phyloP scores from a whole-genome alignment of 1,140 invertebrate species.

The Globodera ellingtonae region DNA sequence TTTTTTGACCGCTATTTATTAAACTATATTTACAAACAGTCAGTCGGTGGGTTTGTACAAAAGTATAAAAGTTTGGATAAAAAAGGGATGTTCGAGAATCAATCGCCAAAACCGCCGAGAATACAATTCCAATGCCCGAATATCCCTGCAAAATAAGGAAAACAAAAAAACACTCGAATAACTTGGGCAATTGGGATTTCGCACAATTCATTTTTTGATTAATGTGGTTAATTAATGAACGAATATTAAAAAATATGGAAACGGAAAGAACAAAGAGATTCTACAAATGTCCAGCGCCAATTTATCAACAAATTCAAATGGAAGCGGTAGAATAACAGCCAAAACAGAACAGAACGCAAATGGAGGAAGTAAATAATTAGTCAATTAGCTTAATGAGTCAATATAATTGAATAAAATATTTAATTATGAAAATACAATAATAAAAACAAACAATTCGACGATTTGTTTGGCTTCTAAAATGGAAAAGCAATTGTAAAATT shows the following conservation, averaged over 20 bases:
- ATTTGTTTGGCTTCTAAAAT: neutral
- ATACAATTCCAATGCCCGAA: neutral
- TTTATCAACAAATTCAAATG: neutral
- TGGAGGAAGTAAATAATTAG: neutral
- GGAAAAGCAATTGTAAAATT: neutral
- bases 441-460: neutral
- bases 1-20: too few relatives aligned
- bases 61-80: neutral
- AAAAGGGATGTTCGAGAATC: neutral
- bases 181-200: conserved; percentile 21
- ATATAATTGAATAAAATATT: neutral
- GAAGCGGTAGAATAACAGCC: conserved; percentile 6
- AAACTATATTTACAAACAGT: too few relatives aligned
- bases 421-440: neutral
- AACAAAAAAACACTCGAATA: conserved; percentile 29
- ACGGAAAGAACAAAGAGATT: neutral
- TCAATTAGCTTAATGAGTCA: neutral
- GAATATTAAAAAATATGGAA: neutral
- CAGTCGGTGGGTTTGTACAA: too few relatives aligned
- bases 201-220: conserved; percentile 25
- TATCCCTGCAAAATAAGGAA: neutral
- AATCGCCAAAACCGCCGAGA: neutral
- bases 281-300: neutral
- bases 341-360: conserved; percentile 1
- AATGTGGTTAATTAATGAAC: conserved; percentile 4